phyloP scores from a whole-genome alignment of 2,113 vertebrate genomes.

The Leuciscus idus region DNA sequence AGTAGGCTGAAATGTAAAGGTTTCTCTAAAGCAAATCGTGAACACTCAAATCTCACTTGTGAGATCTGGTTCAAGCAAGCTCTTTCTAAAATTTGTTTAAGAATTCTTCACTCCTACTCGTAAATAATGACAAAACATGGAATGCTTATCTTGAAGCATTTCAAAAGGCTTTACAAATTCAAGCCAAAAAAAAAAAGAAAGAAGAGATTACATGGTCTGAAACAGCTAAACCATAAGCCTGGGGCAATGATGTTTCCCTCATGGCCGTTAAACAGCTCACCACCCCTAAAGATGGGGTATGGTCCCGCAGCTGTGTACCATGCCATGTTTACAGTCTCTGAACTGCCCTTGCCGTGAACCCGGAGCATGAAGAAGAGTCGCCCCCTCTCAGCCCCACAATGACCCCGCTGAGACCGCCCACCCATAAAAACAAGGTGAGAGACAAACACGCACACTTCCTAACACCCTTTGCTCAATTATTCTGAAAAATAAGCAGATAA shows the following conservation, averaged over 20 bases:
- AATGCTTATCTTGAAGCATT: background rate
- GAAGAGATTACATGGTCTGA: conserved; percentile 12
- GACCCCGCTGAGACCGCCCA: conserved; percentile 74
- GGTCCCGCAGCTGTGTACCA: conserved; percentile 49
- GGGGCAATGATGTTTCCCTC: conserved; percentile 41
- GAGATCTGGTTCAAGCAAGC: background rate
- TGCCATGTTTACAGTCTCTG: conserved; percentile 79
- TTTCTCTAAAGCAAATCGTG: background rate
- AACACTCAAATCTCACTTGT: background rate
- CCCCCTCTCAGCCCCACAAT: conserved; percentile 75
- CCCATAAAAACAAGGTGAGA: conserved; percentile 71
- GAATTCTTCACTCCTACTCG: conserved; percentile 44
- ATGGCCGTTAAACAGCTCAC: conserved; percentile 47
- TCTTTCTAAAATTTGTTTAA: background rate
- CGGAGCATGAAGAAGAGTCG: conserved; percentile 62
- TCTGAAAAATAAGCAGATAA: conserved; percentile 27
- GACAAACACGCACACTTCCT: conserved; percentile 43
- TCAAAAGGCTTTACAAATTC: conserved; percentile 6
- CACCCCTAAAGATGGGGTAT: conserved; percentile 43
- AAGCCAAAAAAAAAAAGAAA: background rate
- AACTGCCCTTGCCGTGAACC: conserved; percentile 78
- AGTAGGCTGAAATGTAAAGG: background rate
- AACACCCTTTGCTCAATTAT: conserved; percentile 3
- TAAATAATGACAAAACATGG: background rate
- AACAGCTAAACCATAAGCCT: conserved; percentile 21